Base-by-base conservation (phyloP, 2,797 vertebrate genomes). In the Telmatherina bonti region DNA sequence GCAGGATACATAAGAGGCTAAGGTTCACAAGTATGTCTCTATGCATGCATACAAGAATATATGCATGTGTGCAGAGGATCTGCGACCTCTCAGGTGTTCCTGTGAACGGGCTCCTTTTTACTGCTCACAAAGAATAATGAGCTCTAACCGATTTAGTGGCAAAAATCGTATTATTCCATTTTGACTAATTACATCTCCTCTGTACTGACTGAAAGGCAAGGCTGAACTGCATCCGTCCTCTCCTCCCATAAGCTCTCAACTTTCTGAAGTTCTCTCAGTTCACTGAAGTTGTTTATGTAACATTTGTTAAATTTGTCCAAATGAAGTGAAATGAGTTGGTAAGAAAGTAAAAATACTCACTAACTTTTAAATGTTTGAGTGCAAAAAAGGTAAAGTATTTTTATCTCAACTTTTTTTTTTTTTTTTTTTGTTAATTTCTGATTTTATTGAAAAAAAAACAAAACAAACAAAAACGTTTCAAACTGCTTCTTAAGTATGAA, bases 91-190 rank as follows among this genome's bases (percentile, higher is more conserved):
- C 85, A 94, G 88, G 92, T 93, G 89, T 86, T 73, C 78, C 49
- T 70, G 71, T 89, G 81, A 93, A 92, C 67, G 63, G 72, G 45
- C 61, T 63, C 70, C 79, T 87, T 91, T 88, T 91, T 70, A 59
- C 41, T 57, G 66, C 76, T 65, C 67, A 77, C 81, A 78, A 57
- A 76, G 67, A 83, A 83, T 72, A 67, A 72, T 47, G 58, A 1
- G 56, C 72, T 74, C 74, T 79, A 90, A 92, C 79, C 67, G 61
- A 87, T 86, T 93, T 92, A 92, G 85, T 22, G n/a, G 81, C 64
- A 79, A 86, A 92, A 93, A 94, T 93, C 61, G 3, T 85, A 83
- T 94, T 93, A 94, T 67, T 88, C 54, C 70, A 91, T 92, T 92
- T 89, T 0, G 22, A 41, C 76, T 92, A 91, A 95, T 93, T 58